Evolutionary conservation across 2,797 vertebrate species (phyloP).

Genomic region (Sebastes diploproa): DNA sequence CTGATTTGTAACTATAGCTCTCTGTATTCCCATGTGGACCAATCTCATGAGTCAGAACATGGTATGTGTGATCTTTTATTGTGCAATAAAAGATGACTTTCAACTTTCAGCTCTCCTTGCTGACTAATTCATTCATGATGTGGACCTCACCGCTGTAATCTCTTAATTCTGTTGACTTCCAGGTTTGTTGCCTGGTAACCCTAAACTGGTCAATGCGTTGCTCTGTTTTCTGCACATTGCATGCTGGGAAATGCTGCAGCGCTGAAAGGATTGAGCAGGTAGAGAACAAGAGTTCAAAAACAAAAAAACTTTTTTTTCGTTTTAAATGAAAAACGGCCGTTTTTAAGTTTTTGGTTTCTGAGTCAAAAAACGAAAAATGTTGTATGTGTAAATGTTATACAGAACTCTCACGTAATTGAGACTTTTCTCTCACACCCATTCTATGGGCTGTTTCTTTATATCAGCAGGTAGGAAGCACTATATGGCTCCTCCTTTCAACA

Average conservation of each 20-base stretch:
- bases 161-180: not conserved
- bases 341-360: no score
- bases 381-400: no score
- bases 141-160: not conserved
- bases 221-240: not conserved
- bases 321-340: no score
- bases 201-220: not conserved
- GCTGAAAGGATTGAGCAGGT: not conserved
- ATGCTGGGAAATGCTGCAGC: not conserved
- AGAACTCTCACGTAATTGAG: no score
- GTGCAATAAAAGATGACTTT: constrained; percentile 87
- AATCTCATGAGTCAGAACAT: constrained; percentile 80
- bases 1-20: constrained; percentile 71
- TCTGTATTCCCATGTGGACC: constrained; percentile 83
- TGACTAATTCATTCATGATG: not conserved
- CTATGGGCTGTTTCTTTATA: no score
- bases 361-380: no score
- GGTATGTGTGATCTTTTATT: constrained; percentile 86
- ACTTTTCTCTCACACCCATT: no score
- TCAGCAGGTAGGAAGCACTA: no score
- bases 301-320: no score
- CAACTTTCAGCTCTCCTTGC: constrained; percentile 61
- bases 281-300: not conserved
- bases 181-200: not conserved
- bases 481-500: no score